These are phyloP conservation scores for Sarcophaga subvicina DNA, from an alignment of 2,888 invertebrate genomes.

Conservation along the genomic window DNA sequence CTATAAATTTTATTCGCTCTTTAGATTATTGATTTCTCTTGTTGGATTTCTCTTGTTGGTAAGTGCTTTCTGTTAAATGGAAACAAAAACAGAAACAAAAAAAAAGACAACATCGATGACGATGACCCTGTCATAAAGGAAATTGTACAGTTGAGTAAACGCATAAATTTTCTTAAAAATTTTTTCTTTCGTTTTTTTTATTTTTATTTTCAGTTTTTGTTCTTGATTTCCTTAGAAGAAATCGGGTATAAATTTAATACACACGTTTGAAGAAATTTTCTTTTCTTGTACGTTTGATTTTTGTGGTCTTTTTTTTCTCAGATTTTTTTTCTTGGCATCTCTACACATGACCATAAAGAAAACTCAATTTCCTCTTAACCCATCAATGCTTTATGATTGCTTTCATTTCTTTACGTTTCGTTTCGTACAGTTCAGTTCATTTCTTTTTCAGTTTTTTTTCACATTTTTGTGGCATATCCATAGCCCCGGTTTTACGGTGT, in stretches of 20 bases:
- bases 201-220: neutral
- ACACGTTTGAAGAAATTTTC: constrained; percentile 59
- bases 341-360: constrained; percentile 71
- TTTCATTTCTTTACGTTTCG: constrained; percentile 55
- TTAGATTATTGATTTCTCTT: constrained; percentile 63
- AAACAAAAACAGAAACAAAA: neutral
- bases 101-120: constrained; percentile 44
- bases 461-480: constrained; percentile 31
- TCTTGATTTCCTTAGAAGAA: constrained; percentile 55
- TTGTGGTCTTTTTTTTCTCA: constrained; percentile 25
- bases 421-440: neutral
- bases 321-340: constrained; percentile 55
- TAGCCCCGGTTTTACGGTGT: constrained; percentile 60
- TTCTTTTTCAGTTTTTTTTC: constrained; percentile 7
- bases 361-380: constrained; percentile 79
- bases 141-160: constrained; percentile 71
- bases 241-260: constrained; percentile 66
- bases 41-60: constrained; percentile 50
- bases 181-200: constrained; percentile 16
- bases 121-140: constrained; percentile 66
- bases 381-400: constrained; percentile 72
- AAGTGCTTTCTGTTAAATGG: constrained; percentile 48
- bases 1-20: neutral
- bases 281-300: constrained; percentile 22
- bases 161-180: constrained; percentile 60